A percentile compares a stretch with the other conserved stretches of the same genome.
Evolutionary conservation across 30 jellyfish, hydroid and myxozoan genomes (phyloP).

Genomic region (Turritopsis dohrnii): DNA sequence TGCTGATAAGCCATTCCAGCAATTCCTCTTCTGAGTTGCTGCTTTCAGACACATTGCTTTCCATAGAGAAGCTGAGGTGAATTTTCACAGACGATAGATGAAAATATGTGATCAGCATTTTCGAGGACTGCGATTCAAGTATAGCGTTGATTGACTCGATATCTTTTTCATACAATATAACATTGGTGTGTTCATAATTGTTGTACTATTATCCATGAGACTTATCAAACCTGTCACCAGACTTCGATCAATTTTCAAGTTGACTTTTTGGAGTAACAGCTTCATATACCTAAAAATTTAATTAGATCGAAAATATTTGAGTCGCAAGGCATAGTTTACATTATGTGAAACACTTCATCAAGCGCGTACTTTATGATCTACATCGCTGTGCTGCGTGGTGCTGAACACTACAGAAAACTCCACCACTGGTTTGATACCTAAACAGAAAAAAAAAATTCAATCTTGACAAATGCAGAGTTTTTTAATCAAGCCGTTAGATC

Average conservation of each 20-base stretch:
- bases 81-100: constrained; percentile 48
- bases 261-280: constrained; percentile 44
- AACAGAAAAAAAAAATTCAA: not conserved
- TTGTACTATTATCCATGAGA: not conserved
- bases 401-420: constrained; percentile 38
- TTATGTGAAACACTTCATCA: too few relatives aligned
- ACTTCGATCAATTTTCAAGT: constrained; percentile 44
- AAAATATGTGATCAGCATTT: constrained; percentile 23
- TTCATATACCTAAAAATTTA: constrained; percentile 34
- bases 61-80: constrained; percentile 39
- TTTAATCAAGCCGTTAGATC: too few relatives aligned
- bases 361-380: constrained; percentile 28
- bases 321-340: too few relatives aligned
- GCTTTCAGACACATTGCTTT: not conserved
- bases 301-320: not conserved
- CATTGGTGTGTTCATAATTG: not conserved
- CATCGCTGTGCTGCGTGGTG: constrained; percentile 11
- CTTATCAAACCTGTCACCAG: constrained; percentile 46
- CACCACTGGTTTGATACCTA: constrained; percentile 49
- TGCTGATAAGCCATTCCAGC: constrained; percentile 46
- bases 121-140: constrained; percentile 28
- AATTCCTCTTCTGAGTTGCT: constrained; percentile 12
- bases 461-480: too few relatives aligned
- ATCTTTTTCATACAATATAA: constrained; percentile 1
- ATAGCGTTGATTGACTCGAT: not conserved